These are phyloP conservation scores for Alcedo quadribrachys DNA, from an alignment of 2,797 vertebrate species.

Conservation along the genomic window DNA sequence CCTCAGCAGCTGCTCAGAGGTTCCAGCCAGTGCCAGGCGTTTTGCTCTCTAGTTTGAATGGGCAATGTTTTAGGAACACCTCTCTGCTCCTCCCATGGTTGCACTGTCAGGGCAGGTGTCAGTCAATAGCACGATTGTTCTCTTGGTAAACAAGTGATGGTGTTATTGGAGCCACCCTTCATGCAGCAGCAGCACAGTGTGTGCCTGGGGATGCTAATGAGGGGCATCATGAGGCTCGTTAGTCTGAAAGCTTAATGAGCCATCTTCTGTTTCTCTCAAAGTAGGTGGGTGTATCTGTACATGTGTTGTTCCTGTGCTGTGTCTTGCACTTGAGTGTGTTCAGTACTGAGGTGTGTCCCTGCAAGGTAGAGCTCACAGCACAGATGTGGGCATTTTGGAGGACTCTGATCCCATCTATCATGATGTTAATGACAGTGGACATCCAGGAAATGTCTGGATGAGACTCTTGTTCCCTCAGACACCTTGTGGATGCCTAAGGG, in stretches of 20 bases:
- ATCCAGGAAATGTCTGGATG: neutral
- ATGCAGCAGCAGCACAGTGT: neutral
- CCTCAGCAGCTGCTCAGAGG: slow-evolving; percentile 32
- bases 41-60: slow-evolving; percentile 7
- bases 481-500: rapidly evolving
- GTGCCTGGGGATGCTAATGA: neutral
- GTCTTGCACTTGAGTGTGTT: rapidly evolving
- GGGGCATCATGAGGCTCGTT: neutral
- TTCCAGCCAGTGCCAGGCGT: slow-evolving; percentile 53
- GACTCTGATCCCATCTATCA: neutral
- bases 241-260: neutral
- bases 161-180: neutral
- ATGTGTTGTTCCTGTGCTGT: neutral
- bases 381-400: neutral
- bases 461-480: neutral
- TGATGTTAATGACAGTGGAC: neutral
- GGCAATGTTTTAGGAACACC: neutral
- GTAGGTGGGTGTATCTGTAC: neutral
- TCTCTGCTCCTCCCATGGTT: neutral
- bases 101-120: slow-evolving; percentile 11
- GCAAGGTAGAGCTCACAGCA: neutral
- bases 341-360: neutral
- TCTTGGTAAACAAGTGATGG: slow-evolving; percentile 52
- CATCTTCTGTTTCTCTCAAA: neutral
- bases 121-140: slow-evolving; percentile 52